These are phyloP conservation scores for Podabrus alpinus DNA, from an alignment of 2,888 invertebrate species.

Conservation along the genomic window DNA sequence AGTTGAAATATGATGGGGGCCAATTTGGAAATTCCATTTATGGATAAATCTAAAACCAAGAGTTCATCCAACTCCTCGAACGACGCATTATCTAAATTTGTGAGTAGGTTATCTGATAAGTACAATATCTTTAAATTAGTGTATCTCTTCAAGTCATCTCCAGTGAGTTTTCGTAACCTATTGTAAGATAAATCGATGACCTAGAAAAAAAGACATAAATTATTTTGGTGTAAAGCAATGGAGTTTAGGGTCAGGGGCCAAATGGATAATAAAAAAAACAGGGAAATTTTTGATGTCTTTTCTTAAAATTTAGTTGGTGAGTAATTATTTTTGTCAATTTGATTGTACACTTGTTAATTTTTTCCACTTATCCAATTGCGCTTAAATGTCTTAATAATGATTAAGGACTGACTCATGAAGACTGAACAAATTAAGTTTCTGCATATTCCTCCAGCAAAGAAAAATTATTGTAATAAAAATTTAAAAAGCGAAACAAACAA, in stretches of 20 bases:
- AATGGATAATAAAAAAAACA: neutral
- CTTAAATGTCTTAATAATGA: neutral
- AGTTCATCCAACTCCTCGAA: conserved; percentile 43
- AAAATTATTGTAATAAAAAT: neutral
- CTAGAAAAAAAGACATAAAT: conserved; percentile 35
- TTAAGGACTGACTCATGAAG: neutral
- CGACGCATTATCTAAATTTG: conserved; percentile 44
- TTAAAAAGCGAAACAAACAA: neutral
- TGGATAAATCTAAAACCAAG: conserved; percentile 47
- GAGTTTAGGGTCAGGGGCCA: neutral
- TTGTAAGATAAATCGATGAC: conserved; percentile 49
- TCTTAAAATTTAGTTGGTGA: neutral
- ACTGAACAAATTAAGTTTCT: neutral
- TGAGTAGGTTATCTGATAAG: conserved; percentile 49
- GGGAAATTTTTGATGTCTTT: neutral
- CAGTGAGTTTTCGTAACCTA: conserved; percentile 46
- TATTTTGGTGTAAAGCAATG: neutral
- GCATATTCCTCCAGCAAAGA: neutral
- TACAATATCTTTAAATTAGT: conserved; percentile 47
- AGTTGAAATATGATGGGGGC: conserved; percentile 48
- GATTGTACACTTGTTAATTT: neutral
- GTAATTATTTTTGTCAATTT: neutral
- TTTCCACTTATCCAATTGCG: neutral
- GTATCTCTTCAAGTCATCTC: conserved; percentile 45
- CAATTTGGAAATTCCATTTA: conserved; percentile 44